These are phyloP conservation scores for Leptodactylus fallax DNA, from an alignment of 2,797 vertebrate species.

Conservation along the genomic window DNA sequence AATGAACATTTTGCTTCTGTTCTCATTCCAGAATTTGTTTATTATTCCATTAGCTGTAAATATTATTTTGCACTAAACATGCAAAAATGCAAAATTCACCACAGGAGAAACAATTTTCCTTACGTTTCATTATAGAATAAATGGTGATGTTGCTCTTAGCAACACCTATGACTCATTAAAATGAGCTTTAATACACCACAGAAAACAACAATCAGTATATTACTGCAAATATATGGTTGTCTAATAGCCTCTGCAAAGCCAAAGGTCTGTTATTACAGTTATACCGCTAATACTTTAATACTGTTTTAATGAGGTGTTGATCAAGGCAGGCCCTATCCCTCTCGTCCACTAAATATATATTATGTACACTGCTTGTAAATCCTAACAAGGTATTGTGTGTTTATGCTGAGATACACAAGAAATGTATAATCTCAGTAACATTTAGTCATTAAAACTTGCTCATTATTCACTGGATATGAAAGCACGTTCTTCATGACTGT, in stretches of 20 bases:
- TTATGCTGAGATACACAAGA: conserved; percentile 22
- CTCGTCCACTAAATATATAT: background rate
- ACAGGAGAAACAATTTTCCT: conserved; percentile 34
- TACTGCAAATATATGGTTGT: conserved; percentile 28
- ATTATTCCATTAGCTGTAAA: conserved; percentile 42
- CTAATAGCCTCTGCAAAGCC: conserved; percentile 29
- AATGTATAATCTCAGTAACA: conserved; percentile 7
- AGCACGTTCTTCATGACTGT: background rate
- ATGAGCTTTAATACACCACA: conserved; percentile 30
- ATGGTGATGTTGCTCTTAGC: conserved; percentile 55
- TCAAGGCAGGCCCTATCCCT: background rate
- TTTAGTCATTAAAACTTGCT: background rate
- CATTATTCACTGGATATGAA: conserved; percentile 32
- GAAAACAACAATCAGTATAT: conserved; percentile 46
- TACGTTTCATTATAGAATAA: conserved; percentile 39
- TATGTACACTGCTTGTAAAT: background rate
- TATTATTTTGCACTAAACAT: conserved; percentile 55
- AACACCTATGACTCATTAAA: conserved; percentile 56
- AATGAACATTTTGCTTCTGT: background rate
- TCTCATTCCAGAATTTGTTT: background rate
- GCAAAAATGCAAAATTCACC: conserved; percentile 56
- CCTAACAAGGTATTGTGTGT: background rate
- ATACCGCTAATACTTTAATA: conserved; percentile 20
- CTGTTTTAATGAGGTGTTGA: conserved; percentile 32
- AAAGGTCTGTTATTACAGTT: conserved; percentile 38